Evolutionary conservation across 2,113 vertebrate species (phyloP).

Genomic region (Malurus alboscapulatus): DNA sequence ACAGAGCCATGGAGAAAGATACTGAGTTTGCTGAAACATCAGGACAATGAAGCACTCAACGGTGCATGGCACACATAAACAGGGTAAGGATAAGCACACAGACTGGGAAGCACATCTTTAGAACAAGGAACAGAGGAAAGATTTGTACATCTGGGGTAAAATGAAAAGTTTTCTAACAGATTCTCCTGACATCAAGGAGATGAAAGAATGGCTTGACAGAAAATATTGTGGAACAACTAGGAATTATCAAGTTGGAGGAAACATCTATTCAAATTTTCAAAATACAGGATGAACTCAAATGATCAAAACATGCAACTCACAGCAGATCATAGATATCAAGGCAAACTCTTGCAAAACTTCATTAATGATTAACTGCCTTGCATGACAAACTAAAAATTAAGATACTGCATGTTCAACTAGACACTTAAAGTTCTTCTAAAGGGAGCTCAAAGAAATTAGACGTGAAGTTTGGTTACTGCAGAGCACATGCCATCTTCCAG

Average conservation of each 20-base stretch:
- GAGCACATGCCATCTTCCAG: neutral
- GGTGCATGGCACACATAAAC: neutral
- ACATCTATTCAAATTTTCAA: neutral
- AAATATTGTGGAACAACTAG: neutral
- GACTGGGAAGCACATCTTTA: neutral
- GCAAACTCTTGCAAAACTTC: neutral
- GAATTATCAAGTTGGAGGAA: neutral
- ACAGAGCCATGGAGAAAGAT: neutral
- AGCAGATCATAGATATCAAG: neutral
- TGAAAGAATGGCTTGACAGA: neutral
- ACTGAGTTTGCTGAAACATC: neutral
- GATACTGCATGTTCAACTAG: neutral
- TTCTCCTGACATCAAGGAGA: neutral
- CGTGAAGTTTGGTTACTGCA: neutral
- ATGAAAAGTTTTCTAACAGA: neutral
- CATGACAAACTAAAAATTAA: neutral
- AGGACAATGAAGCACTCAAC: neutral
- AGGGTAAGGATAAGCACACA: neutral
- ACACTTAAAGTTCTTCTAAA: neutral
- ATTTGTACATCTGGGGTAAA: neutral
- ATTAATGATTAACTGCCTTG: constrained; percentile 49
- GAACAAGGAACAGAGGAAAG: neutral
- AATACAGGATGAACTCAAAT: neutral
- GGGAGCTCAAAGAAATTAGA: neutral
- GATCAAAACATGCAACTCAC: neutral